Evolutionary conservation across 2,797 vertebrate genomes (phyloP).

Genomic region (Sparus aurata): DNA sequence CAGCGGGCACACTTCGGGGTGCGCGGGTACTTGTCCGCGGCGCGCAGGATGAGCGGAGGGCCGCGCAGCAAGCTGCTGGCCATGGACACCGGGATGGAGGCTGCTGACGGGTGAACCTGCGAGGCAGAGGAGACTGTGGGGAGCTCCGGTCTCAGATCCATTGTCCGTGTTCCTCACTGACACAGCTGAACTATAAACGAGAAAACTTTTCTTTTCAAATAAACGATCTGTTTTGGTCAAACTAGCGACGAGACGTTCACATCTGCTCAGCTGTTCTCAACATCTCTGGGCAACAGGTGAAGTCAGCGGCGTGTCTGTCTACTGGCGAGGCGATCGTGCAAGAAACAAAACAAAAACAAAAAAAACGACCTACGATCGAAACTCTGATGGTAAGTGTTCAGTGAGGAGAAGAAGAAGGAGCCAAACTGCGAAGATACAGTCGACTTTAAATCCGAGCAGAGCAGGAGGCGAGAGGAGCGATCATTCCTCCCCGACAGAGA

Average conservation of each 20-base stretch:
- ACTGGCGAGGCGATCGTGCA: not conserved
- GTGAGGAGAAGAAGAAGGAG: not conserved
- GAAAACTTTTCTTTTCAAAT: not conserved
- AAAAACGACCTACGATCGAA: not conserved
- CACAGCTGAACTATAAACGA: not conserved
- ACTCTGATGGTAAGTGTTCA: constrained; percentile 31
- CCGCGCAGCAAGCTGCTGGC: constrained; percentile 91
- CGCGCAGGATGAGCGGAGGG: constrained; percentile 91
- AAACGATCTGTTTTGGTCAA: not conserved
- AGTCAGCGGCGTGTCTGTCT: constrained; percentile 28
- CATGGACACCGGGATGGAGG: constrained; percentile 93
- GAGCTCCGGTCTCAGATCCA: constrained; percentile 94
- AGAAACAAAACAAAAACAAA: not conserved
- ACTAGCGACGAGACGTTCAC: constrained; percentile 45
- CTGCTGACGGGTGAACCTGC: constrained; percentile 83
- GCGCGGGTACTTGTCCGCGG: constrained; percentile 96
- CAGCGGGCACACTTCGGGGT: constrained; percentile 98
- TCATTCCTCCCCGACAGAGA: constrained; percentile 55
- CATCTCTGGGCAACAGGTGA: constrained; percentile 69
- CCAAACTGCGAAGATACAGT: constrained; percentile 17
- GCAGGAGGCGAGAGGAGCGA: constrained; percentile 44
- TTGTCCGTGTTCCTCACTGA: constrained; percentile 74
- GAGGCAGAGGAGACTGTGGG: constrained; percentile 87
- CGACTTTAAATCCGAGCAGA: constrained; percentile 59
- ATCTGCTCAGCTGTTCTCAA: constrained; percentile 47